These are phyloP conservation scores for Thaumetopoea pityocampa DNA, from an alignment of 1,140 invertebrate species.

Conservation along the genomic window DNA sequence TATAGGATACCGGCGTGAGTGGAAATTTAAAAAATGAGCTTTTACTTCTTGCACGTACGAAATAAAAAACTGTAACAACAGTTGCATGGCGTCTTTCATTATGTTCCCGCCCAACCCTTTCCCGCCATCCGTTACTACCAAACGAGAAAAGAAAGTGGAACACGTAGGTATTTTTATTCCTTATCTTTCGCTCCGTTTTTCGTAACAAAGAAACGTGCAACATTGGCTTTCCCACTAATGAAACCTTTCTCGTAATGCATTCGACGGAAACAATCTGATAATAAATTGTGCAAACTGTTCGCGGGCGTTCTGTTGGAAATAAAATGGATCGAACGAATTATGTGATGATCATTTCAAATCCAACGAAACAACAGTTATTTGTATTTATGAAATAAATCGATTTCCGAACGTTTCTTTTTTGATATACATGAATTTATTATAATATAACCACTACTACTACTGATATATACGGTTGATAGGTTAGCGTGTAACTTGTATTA, in stretches of 20 bases:
- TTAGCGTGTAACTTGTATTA: no score
- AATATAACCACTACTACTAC: no score
- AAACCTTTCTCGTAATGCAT: constrained; percentile 51
- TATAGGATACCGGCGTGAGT: no score
- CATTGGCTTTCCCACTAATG: constrained; percentile 57
- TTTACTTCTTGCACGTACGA: constrained; percentile 3
- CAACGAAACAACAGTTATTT: no score
- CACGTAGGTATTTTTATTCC: constrained; percentile 38
- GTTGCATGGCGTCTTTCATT: constrained; percentile 39
- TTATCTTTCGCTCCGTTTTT: constrained; percentile 38
- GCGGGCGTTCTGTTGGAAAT: no score
- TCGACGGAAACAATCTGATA: constrained; percentile 39
- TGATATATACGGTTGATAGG: no score
- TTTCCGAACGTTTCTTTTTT: no score
- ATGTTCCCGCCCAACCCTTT: constrained; percentile 43
- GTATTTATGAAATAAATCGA: no score
- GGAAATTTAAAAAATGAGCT: no score
- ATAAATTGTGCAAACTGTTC: constrained; percentile 22
- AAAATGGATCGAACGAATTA: no score
- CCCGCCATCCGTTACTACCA: constrained; percentile 33
- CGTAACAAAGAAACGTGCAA: constrained; percentile 37
- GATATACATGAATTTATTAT: no score
- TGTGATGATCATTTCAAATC: no score
- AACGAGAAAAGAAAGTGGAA: constrained; percentile 46
- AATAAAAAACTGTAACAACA: constrained; percentile 1